Evolutionary conservation across 2,888 invertebrate genomes (phyloP), one percentile per base, ranked within the genome.

Genomic region (Chloroclysta siterata): DNA sequence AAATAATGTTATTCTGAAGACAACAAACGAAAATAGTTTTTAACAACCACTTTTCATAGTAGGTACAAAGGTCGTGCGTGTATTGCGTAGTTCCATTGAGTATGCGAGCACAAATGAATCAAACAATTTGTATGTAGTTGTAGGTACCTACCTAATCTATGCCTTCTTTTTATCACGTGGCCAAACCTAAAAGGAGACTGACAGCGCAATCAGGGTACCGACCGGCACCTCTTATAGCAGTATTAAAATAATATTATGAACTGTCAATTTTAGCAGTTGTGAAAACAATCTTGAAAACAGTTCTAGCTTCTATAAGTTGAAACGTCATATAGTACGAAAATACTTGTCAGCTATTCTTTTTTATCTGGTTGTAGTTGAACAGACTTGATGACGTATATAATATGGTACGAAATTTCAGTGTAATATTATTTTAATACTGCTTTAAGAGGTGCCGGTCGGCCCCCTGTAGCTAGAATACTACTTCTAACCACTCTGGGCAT

Each of bases 1-100:
- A 63, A 61, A 60, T 61, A 39, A 50, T 48, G 53, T 66, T 52
- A 60, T 61, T 50, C 36, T 50, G 15, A 56, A 22, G 55, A 33
- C 39, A 41, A 28, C 39, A 28, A 42, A 28, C 39, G 15, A 42
- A 50, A 48, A 44, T 13, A 41, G 10, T 46, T 62, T 57, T 62
- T 47, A 52, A 15, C 44, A 17, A 29, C 36, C 14, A 8, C 17
- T 48, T 59, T 55, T 47, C 47, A 47, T 54, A 51, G 29, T 29
- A 17, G 15, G 57, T 60, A 56, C 53, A 53, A 64, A 53, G 64
- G 52, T 59, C 51, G 28, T 8, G 28, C 22, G 17, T n/a, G 10
- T 29, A 10, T 59, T 59, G 46, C 52, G 55, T 64, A 33, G 60
- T 48, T 52, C 5, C 55, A 60, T 63, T 56, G 46, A 55, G 46